Base-by-base conservation (phyloP, 2,888 invertebrate species). In the Iphiclides podalirius region DNA sequence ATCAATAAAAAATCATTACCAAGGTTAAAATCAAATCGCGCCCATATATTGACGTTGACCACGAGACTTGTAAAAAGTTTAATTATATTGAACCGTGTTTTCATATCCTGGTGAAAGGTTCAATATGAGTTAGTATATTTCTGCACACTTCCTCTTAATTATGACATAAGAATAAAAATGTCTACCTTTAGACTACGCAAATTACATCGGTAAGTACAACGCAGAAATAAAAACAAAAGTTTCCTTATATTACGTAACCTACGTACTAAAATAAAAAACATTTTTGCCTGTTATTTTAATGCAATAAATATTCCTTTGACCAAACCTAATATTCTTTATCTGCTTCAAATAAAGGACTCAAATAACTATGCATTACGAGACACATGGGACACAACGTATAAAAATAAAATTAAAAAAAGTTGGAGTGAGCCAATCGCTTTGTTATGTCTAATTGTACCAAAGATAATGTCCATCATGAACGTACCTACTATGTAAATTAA, bases 71-170 rank as follows among this genome's bases (percentile, higher is more conserved):
- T 28, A 16, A 28, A 28, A 28, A 28, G n/a, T n/a, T n/a, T 40
- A n/a, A 28, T 40, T 40, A 36, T 37, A 42, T 31, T 41, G 17
- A 23, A n/a, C n/a, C 26, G 11, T 23, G 14, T 40, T 49, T 51
- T 51, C 20, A 40, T 46, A 48, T 54, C 52, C 53, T 51, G 51
- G 52, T 57, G 52, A 52, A 57, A 55, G 53, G 51, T 47, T 38
- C 12, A 17, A 46, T 47, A 47, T 26, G 42, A 42, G 26, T 47
- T 42, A 43, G 35, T 34, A 23, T n/a, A 20, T 48, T 2, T 14
- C 13, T 6, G 6, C 9, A 9, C 6, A 37, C 33, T 33, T 38
- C 38, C 38, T 46, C 8, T 16, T n/a, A n/a, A n/a, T n/a, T n/a
- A n/a, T n/a, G n/a, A n/a, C n/a, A n/a, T n/a, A n/a, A n/a, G n/a